Base-by-base conservation (phyloP, 2,113 vertebrate genomes). In the Quiscalus mexicanus region DNA sequence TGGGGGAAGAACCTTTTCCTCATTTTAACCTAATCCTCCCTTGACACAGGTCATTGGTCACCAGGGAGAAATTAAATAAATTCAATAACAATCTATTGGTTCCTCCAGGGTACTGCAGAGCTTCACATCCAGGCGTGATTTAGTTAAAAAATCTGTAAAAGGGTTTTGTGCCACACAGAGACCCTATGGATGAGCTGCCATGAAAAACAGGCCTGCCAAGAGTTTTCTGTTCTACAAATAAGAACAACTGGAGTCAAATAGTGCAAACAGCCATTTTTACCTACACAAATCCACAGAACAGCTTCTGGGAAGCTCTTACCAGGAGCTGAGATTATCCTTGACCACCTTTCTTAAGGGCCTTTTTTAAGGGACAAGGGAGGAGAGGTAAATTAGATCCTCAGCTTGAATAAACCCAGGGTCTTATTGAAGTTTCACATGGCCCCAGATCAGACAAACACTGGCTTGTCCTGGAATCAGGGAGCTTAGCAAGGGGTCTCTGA, bases 311-410 rank as follows among this genome's bases (percentile, higher is more conserved):
- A 90, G 80, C n/a, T 71, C 60, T 41, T 59, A 55, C 86, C 73
- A 89, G 58, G 42, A 90, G 64, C 21, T 37, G 53, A 68, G 31
- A 49, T 71, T 41, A 68, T 76, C 62, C 58, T 25, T 49, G 4
- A 17, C 21, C 60, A 49, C 45, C 47, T 55, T 89, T 44, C 69
- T 73, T 62, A 65, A 65, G 25, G 18, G n/a, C 10, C 44, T 70
- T 71, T 80, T 88, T 39, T 55, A 50, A 78, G 37, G 62, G 25
- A 93, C 49, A 79, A 69, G 84, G 52, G 49, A 97, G 77, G 70
- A 94, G 67, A 93, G 31, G 14, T n/a, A 85, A 90, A 94, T 92
- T 27, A 84, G 73, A 84, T 84, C 71, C 73, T 67, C 67, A 67
- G 20, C 71, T 64, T 50, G 60, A 87, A 83, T 71, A 91, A 89